phyloP scores from a whole-genome alignment of 2,797 vertebrate species.

The Gambusia yucatana region DNA sequence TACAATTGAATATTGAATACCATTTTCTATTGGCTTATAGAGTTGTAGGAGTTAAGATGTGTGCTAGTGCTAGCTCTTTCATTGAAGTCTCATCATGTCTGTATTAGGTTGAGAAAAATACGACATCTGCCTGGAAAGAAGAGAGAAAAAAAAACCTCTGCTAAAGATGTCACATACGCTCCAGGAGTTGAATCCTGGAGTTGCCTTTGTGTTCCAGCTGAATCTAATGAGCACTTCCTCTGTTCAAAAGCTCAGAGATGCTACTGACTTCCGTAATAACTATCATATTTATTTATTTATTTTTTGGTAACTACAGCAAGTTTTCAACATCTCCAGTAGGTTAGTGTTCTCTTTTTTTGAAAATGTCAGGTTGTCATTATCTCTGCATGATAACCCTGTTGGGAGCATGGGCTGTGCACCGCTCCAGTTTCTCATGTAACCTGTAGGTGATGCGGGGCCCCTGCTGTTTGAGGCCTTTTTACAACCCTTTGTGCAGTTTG shows the following conservation, averaged over 20 bases:
- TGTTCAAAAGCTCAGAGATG: not conserved
- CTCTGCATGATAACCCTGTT: not conserved
- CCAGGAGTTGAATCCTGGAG: not conserved
- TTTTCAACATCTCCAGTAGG: not conserved
- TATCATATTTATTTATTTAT: not conserved
- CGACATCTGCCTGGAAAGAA: not conserved
- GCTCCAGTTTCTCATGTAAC: not conserved
- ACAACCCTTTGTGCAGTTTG: constrained; percentile 5
- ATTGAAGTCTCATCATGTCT: not conserved
- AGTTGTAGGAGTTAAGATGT: not conserved
- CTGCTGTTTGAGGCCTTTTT: constrained; percentile 18
- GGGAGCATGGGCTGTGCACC: not conserved
- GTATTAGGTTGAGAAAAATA: not conserved
- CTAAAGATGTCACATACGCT: not conserved
- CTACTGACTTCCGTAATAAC: not conserved
- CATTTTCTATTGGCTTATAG: not conserved
- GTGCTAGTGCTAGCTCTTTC: not conserved
- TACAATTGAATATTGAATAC: not conserved
- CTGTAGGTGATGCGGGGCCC: constrained; percentile 2
- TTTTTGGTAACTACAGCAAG: not conserved
- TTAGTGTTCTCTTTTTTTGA: not conserved
- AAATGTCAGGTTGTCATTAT: constrained; percentile 19
- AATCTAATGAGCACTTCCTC: not conserved
- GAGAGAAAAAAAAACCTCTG: no score
- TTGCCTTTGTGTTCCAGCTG: not conserved